A percentile compares a stretch with the other conserved stretches of the same genome.
These are phyloP conservation scores for Picathartes gymnocephalus DNA, from an alignment of 2,113 vertebrate species.

Conservation along the genomic window DNA sequence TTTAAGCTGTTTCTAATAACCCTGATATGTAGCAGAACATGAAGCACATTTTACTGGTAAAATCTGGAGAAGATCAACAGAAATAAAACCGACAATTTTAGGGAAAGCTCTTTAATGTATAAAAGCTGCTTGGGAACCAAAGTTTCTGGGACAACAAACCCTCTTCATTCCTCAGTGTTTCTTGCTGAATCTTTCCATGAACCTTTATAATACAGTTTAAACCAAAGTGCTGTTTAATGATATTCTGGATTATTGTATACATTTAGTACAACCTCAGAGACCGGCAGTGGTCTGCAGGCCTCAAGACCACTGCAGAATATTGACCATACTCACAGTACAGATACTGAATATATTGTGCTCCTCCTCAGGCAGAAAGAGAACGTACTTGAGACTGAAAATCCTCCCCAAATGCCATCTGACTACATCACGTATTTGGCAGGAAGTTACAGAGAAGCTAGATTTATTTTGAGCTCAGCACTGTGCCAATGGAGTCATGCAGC, in stretches of 20 bases:
- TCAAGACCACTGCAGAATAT: neutral
- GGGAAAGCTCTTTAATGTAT: neutral
- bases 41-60: neutral
- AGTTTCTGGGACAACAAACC: neutral
- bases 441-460: neutral
- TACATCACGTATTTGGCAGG: conserved; percentile 19
- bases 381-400: neutral
- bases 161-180: neutral
- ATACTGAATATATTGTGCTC: neutral
- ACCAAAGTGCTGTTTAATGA: neutral
- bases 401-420: conserved; percentile 23
- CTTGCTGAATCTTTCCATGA: neutral
- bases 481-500: neutral
- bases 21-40: neutral
- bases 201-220: neutral
- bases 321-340: neutral
- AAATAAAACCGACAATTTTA: neutral
- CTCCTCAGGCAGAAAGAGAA: neutral
- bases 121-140: neutral
- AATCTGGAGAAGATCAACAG: neutral
- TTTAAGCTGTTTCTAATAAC: neutral
- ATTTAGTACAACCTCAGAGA: neutral
- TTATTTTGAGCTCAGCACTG: conserved; percentile 27
- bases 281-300: neutral
- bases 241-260: neutral